Evolutionary conservation across 2,113 vertebrate species (phyloP).

Genomic region (Theropithecus gelada): DNA sequence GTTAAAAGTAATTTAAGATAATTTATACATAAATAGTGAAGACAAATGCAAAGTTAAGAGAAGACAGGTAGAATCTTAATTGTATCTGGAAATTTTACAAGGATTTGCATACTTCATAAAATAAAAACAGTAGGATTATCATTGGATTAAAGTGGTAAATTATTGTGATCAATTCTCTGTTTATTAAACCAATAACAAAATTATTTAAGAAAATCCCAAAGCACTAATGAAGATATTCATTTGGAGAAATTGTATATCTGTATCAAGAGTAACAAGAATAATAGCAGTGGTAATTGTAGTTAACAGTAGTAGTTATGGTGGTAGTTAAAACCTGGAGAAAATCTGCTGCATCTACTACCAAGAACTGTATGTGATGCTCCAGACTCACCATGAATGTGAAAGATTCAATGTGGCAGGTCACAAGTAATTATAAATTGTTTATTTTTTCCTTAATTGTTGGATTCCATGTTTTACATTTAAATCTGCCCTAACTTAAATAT

Average conservation of each 20-base stretch:
- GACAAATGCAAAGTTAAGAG: not conserved
- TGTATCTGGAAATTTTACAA: not conserved
- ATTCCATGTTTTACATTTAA: slow-evolving; percentile 60
- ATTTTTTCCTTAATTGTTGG: slow-evolving; percentile 49
- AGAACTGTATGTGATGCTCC: not conserved
- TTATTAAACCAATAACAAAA: not conserved
- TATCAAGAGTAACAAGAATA: not conserved
- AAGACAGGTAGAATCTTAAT: not conserved
- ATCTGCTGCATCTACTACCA: not conserved
- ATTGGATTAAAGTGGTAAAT: not conserved
- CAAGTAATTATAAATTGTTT: slow-evolving; percentile 66
- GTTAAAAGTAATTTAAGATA: not conserved
- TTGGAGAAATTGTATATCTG: not conserved
- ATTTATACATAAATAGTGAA: slow-evolving; percentile 10
- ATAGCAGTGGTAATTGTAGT: not conserved
- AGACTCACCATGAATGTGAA: slow-evolving; percentile 8
- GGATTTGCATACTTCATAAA: not conserved
- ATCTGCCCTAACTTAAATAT: slow-evolving; percentile 46
- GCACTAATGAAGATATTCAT: not conserved
- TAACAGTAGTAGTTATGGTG: not conserved
- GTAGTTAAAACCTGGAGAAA: not conserved
- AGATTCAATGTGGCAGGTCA: slow-evolving; percentile 54
- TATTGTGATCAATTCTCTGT: not conserved
- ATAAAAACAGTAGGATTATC: not conserved
- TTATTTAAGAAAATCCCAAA: not conserved